Evolutionary conservation across 2,888 invertebrate species (phyloP), one percentile per base, ranked within the genome.

Genomic region (Brachypterus glaber): DNA sequence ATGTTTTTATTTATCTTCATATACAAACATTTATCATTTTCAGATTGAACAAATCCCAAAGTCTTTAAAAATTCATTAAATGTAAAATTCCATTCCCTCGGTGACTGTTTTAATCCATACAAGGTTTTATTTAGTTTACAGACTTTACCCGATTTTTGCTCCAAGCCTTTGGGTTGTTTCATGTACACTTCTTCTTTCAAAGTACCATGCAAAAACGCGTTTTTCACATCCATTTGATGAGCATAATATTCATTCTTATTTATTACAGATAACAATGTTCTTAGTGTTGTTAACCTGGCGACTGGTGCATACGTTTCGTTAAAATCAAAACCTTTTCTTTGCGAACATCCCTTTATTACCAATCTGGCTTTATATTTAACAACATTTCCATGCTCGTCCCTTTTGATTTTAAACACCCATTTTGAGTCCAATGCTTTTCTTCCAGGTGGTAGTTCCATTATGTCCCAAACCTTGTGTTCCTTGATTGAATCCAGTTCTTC

Each of bases 341-440:
- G 53, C 5, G 44, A 16, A 35, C 47, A 54, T 8, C 52, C 52
- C 35, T 49, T 52, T 8, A 46, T 32, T 3, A 53, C 54, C 5
- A 54, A 35, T 30, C 53, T 44, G 1, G 54, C 52, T 37, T 56
- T 54, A 18, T 49, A 47, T 17, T 35, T 44, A 11, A 24, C 13
- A 12, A 47, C 31, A 33, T 37, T 45, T 31, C 39, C 48, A 36
- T 37, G 30, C 27, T 18, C 24, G 41, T 46, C 39, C 35, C 14
- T 12, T 41, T 54, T 51, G 11, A 43, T 17, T 39, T 40, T 45
- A 32, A 51, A 50, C 3, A 52, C 30, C 48, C 52, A 52, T 30
- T 41, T 48, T 24, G 15, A 35, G 17, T 39, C 37, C 9, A 53
- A 41, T 2, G 40, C 12, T 16, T 43, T 44, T 35, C 37, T 45